phyloP scores from a whole-genome alignment of 2,888 invertebrate genomes.

The Noctua comes region DNA sequence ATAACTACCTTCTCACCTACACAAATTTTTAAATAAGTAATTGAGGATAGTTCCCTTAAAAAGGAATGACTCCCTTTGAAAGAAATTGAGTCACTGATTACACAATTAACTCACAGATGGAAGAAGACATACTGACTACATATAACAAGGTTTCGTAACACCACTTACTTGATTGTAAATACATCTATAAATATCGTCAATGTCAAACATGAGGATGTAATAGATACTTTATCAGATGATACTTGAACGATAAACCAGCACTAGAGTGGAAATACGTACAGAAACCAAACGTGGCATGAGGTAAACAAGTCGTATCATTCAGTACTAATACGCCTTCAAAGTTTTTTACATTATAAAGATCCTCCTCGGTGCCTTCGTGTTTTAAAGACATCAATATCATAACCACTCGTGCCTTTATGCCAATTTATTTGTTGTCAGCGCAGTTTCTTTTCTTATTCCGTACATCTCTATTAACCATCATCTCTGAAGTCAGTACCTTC shows the following conservation, averaged over 20 bases:
- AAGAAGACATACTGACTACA: neutral
- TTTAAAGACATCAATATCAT: neutral
- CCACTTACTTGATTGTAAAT: neutral
- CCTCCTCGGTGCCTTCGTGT: neutral
- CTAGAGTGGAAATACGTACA: conserved; percentile 3
- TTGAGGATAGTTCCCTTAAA: neutral
- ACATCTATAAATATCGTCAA: conserved; percentile 45
- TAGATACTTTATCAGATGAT: conserved; percentile 24
- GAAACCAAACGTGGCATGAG: conserved; percentile 5
- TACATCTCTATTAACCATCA: neutral
- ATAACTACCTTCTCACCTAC: neutral
- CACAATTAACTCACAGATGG: neutral
- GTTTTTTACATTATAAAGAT: neutral
- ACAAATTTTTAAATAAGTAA: neutral
- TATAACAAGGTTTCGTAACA: neutral
- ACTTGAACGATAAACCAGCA: conserved; percentile 6
- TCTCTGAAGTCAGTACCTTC: neutral
- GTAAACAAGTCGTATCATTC: conserved; percentile 2
- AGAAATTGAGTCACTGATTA: neutral
- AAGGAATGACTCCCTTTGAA: neutral
- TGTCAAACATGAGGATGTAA: conserved; percentile 29
- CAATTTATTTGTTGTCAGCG: neutral
- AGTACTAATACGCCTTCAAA: neutral
- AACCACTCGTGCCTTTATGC: neutral
- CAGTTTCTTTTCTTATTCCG: neutral